Evolutionary conservation across 2,888 invertebrate species (phyloP).

Genomic region (Caenorhabditis zanzibari): DNA sequence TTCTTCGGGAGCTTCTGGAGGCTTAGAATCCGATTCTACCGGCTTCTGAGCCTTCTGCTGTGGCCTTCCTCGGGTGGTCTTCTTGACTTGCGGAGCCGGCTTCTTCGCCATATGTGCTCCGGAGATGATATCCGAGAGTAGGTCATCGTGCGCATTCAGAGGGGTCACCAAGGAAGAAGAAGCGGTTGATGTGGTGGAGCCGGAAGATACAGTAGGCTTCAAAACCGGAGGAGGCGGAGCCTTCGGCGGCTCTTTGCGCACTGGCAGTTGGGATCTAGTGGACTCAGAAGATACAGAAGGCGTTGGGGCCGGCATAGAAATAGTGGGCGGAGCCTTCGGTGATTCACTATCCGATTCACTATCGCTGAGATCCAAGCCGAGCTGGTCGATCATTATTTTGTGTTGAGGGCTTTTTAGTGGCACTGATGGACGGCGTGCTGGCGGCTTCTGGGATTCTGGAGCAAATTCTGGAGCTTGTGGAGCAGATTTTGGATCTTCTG

Average conservation of each 20-base stretch:
- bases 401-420: too few species aligned
- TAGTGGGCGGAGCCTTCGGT: not conserved
- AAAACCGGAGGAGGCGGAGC: not conserved
- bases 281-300: not conserved
- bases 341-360: too few species aligned
- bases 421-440: too few species aligned
- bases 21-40: not conserved
- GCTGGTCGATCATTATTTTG: too few species aligned
- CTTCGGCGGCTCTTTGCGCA: too few species aligned
- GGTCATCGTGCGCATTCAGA: not conserved
- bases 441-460: conserved; percentile 4
- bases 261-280: too few species aligned
- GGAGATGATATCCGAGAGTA: not conserved
- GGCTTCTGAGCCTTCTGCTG: not conserved
- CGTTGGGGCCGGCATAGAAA: too few species aligned
- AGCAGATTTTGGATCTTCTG: not conserved
- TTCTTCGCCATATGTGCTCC: not conserved
- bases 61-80: not conserved
- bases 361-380: too few species aligned
- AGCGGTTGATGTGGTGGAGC: not conserved
- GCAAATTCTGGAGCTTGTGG: not conserved
- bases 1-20: not conserved
- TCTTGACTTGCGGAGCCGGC: not conserved
- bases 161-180: not conserved
- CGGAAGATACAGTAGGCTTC: not conserved